Evolutionary conservation across 1,140 invertebrate species (phyloP), one percentile per base, ranked within the genome.

Genomic region (Cryptotermes secundus): DNA sequence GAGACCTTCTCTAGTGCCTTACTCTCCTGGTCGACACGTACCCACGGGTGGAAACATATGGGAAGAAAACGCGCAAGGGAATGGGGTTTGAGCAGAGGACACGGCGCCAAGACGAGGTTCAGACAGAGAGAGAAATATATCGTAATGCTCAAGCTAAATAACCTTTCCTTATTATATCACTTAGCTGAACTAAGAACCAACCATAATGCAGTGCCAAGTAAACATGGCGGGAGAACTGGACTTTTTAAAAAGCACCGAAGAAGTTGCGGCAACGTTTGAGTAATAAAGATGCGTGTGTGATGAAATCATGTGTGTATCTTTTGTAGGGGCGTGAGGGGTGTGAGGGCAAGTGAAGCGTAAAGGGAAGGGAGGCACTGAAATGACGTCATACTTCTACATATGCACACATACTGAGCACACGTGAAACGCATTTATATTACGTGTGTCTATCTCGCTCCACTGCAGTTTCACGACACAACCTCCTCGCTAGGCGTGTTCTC

Each of bases 11-110:
- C 12, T 14, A 31, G 34, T 38, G 81, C 38, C 83, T 85, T 49
- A 26, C n/a, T 42, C 9, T 36, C 85, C 82, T 83, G 72, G 24
- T 83, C 24, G 31, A 34, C 34, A 65, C 65, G 83, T 83, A 85
- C 72, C 85, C 85, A 83, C 85, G n/a, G 84, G 85, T 85, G 83
- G 85, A 83, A 85, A 85, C 85, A 85, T 85, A 85, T 85, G 85
- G 85, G 81, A 82, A 85, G 85, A 85, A 85, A 85, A 81, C 79
- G 81, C 72, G 31, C 42, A 35, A 81, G 82, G 59, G 81, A 65
- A 34, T 49, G 34, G 53, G 38, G 19, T 42, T 24, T 31, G 81
- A 42, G 81, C 24, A 45, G 79, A 72, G 80, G 42, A 49, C 6
- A 65, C 26, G 80, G 31, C 36, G 81, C 35, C 59, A 53, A 34